Base-by-base conservation (phyloP, 2,888 invertebrate genomes). In the Phalangium opilio region DNA sequence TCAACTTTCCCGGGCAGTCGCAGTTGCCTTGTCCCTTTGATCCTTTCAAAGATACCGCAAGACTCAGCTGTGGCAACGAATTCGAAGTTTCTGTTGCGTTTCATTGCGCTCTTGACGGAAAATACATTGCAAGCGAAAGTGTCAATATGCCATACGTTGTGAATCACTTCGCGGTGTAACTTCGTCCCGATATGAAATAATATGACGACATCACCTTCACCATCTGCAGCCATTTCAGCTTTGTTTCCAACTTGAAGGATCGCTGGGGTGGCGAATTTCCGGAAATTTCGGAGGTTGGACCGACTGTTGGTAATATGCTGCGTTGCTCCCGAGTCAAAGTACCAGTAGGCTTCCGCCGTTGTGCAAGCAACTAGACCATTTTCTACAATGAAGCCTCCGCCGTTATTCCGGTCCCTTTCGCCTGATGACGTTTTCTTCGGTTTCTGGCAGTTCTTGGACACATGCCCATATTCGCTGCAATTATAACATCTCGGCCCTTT, bases 361-460 rank as follows among this genome's bases (percentile, higher is more conserved):
- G n/a, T n/a, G n/a, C n/a, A n/a, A n/a, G n/a, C n/a, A n/a, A n/a
- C n/a, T n/a, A n/a, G n/a, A n/a, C n/a, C n/a, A n/a, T n/a, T n/a
- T n/a, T n/a, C n/a, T n/a, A n/a, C n/a, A n/a, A n/a, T n/a, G n/a
- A n/a, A n/a, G n/a, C n/a, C n/a, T n/a, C n/a, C n/a, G n/a, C n/a
- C n/a, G n/a, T n/a, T n/a, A n/a, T n/a, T n/a, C n/a, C n/a, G n/a
- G n/a, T n/a, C n/a, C n/a, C n/a, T n/a, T n/a, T 61, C 5, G 62
- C 46, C 40, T 60, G 50, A 5, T 63, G 62, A 44, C 52, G 50
- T 47, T 64, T 63, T 10, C 62, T 56, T 15, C 63, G 53, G 11
- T 62, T 62, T 32, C 63, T 42, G 34, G 60, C 59, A 40, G 62
- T 58, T 32, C 63, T 36, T 48, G 65, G 62, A 1, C 55, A 50